These are phyloP conservation scores for Proisotoma minuta DNA, from an alignment of 2,888 invertebrate genomes.

Conservation along the genomic window DNA sequence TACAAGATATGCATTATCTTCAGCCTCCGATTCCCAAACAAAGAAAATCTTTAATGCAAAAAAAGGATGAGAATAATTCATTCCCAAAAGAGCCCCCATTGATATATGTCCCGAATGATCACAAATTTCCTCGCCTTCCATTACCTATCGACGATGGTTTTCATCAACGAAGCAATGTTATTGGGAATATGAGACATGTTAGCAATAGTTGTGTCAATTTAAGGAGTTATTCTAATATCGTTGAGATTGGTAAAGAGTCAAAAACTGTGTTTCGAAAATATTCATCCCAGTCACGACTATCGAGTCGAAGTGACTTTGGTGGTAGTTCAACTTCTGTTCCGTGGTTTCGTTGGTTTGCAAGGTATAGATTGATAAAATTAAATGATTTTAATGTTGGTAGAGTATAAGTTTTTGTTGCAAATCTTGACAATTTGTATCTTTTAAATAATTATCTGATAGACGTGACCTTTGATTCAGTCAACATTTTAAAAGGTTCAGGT, in stretches of 20 bases:
- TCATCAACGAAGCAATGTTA: conserved; percentile 16
- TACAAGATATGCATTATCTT: background rate
- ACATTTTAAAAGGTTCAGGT: too few species aligned
- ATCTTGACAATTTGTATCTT: too few species aligned
- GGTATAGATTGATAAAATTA: conserved; percentile 14
- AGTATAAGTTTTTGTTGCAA: background rate
- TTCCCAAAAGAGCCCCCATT: conserved; percentile 5
- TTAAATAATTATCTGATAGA: too few species aligned
- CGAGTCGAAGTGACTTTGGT: conserved; percentile 12
- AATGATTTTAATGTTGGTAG: too few species aligned
- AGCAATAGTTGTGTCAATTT: conserved; percentile 23
- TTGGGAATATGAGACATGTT: conserved; percentile 21
- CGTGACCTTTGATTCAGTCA: too few species aligned
- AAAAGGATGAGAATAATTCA: background rate
- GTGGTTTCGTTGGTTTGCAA: conserved; percentile 31
- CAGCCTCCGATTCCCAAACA: background rate
- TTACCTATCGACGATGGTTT: conserved; percentile 16
- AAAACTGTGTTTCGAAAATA: conserved; percentile 8
- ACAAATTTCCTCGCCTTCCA: conserved; percentile 25
- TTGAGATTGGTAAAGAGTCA: background rate
- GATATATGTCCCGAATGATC: conserved; percentile 23
- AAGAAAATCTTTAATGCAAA: conserved; percentile 1
- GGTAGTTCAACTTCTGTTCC: conserved; percentile 13
- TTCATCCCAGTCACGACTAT: conserved; percentile 18
- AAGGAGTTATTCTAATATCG: background rate